Conservation (phyloP, 2,888 invertebrate genomes). For the Prosopocoilus inquinatus region DNA sequence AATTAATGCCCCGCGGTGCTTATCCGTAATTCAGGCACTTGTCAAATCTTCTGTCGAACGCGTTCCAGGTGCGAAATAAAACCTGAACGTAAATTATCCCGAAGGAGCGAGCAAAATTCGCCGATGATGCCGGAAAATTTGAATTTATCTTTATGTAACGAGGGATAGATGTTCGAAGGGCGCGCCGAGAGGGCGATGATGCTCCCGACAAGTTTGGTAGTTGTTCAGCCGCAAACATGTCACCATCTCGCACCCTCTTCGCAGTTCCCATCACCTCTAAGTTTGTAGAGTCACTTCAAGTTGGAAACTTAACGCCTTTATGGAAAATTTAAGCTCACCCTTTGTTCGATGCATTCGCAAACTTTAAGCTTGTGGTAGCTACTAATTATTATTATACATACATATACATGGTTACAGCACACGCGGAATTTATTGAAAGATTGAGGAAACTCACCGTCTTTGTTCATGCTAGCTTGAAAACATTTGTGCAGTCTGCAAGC, state of each 20-base stretch:
- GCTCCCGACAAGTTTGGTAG: conserved; percentile 46
- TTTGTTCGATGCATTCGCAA: not conserved
- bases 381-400: too few species aligned
- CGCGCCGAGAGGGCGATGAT: conserved; percentile 20
- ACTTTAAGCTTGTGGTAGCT: too few species aligned
- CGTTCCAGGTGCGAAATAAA: too few species aligned
- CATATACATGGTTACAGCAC: too few species aligned
- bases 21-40: conserved; percentile 31
- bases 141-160: not conserved
- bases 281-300: conserved; percentile 36
- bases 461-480: conserved; percentile 96
- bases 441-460: conserved; percentile 78
- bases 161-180: not conserved
- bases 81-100: too few species aligned
- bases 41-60: conserved; percentile 23
- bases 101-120: too few species aligned
- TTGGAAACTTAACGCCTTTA: conserved; percentile 38
- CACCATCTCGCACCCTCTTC: conserved; percentile 34
- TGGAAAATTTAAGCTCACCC: conserved; percentile 15
- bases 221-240: conserved; percentile 51
- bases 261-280: conserved; percentile 7
- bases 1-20: conserved; percentile 39
- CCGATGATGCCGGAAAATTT: not conserved
- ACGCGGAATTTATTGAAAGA: not conserved
- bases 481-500: conserved; percentile 94